phyloP scores from a whole-genome alignment of 2,797 vertebrate genomes.

The Ataeniobius toweri region DNA sequence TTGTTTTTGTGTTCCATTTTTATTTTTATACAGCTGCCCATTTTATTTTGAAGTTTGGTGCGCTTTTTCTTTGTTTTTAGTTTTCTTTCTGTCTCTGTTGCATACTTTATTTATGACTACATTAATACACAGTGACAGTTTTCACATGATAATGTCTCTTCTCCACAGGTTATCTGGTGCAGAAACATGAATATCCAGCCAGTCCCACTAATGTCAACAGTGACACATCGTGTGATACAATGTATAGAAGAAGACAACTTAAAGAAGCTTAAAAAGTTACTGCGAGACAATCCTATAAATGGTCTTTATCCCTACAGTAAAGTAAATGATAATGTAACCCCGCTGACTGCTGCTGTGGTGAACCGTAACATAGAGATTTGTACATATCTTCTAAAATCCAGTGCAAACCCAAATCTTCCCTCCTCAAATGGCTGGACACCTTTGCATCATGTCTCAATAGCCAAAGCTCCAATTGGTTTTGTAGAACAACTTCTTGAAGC shows the following conservation, averaged over 20 bases:
- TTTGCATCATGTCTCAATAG: conserved; percentile 48
- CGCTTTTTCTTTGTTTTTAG: background rate
- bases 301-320: conserved; percentile 25
- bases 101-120: background rate
- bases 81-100: background rate
- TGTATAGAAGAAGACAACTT: conserved; percentile 14
- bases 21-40: background rate
- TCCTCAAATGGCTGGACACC: accelerated
- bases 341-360: conserved; percentile 46
- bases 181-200: conserved; percentile 6
- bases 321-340: conserved; percentile 33
- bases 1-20: background rate
- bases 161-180: conserved; percentile 25
- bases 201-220: accelerated
- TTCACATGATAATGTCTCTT: accelerated
- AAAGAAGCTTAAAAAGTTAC: background rate
- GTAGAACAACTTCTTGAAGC: conserved; percentile 44
- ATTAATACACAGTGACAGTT: background rate
- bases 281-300: conserved; percentile 31
- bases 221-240: conserved; percentile 50
- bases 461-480: conserved; percentile 24
- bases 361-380: conserved; percentile 33
- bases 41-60: background rate
- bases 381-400: background rate
- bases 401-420: conserved; percentile 19